Evolutionary conservation across 92 coral and sea anemone species (phyloP), one percentile per base, ranked within the genome.

Genomic region (Parazoanthus atlanticus): DNA sequence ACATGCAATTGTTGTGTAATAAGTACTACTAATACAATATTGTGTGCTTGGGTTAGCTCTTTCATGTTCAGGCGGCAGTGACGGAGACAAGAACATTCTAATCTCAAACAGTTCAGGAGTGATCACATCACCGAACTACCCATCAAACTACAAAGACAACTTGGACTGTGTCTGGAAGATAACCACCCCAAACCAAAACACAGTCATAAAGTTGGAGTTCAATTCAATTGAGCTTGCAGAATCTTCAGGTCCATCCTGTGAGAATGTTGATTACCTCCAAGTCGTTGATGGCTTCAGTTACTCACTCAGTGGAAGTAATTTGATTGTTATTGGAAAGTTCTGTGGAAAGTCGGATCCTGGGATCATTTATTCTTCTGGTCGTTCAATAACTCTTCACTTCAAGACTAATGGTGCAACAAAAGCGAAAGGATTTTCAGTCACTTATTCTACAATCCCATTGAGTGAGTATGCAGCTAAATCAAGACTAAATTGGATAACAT

Each of bases 31-130:
- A 36, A 36, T 36, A 36, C 38, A 31, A 80, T 13, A 2, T 25
- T 36, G 16, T 38, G 6, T 26, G 38, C 31, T 69, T 66, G 34
- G 25, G 65, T 4, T 38, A 82, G 86, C 76, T n/a, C n/a, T 26
- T 66, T 82, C 86, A 6, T 82, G 86, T 66, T 66, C 86, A 21
- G 58, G 86, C 54, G 66, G 32, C 61, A 82, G 58, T 26, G 76
- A 82, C 86, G 41, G 36, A 82, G 74, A 43, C 76, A 82, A 70
- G 71, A 82, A 82, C 58, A 82, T 82, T 82, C 34, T 82, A 7
- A 64, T 82, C 33, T 36, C 86, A n/a, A 64, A 82, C 76, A 65
- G 76, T 43, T 82, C 86, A 23, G 86, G 86, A 10, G n/a, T 25
- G 33, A 66, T 82, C 28, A 66, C 75, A 36, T 82, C 86, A 38